Evolutionary conservation across 2,888 invertebrate genomes (phyloP).

Genomic region (Aleiodes testaceus): DNA sequence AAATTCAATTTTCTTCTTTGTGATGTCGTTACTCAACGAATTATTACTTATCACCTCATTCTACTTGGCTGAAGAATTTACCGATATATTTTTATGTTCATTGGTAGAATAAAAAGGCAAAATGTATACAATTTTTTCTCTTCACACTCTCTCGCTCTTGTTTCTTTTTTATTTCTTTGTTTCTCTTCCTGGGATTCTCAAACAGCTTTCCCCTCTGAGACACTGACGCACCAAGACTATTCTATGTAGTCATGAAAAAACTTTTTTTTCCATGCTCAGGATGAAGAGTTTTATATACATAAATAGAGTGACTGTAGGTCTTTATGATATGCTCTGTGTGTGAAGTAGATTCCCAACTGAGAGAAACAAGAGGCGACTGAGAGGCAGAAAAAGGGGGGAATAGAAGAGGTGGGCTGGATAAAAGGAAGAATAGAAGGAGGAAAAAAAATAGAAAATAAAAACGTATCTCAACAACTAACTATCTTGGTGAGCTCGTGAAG

Average conservation of each 20-base stretch:
- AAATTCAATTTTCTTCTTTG: slow-evolving; percentile 1
- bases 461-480: slow-evolving; percentile 20
- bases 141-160: neutral
- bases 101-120: neutral
- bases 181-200: neutral
- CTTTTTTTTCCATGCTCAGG: slow-evolving; percentile 29
- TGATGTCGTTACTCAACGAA: neutral
- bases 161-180: neutral
- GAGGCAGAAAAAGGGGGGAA: neutral
- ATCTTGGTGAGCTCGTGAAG: slow-evolving; percentile 8
- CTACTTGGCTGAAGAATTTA: slow-evolving; percentile 15
- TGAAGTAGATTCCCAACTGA: slow-evolving; percentile 5
- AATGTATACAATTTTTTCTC: neutral
- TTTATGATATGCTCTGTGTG: neutral
- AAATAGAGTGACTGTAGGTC: slow-evolving; percentile 2
- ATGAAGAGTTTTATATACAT: slow-evolving; percentile 22
- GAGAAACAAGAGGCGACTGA: neutral
- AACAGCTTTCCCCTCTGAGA: slow-evolving; percentile 3
- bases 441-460: neutral
- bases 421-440: slow-evolving; percentile 3
- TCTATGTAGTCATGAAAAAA: slow-evolving; percentile 22
- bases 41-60: slow-evolving; percentile 21
- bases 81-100: slow-evolving; percentile 6
- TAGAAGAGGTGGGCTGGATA: neutral
- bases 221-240: neutral